These are phyloP conservation scores for Neogale vison DNA, from an alignment of 2,113 vertebrate species.

Conservation along the genomic window DNA sequence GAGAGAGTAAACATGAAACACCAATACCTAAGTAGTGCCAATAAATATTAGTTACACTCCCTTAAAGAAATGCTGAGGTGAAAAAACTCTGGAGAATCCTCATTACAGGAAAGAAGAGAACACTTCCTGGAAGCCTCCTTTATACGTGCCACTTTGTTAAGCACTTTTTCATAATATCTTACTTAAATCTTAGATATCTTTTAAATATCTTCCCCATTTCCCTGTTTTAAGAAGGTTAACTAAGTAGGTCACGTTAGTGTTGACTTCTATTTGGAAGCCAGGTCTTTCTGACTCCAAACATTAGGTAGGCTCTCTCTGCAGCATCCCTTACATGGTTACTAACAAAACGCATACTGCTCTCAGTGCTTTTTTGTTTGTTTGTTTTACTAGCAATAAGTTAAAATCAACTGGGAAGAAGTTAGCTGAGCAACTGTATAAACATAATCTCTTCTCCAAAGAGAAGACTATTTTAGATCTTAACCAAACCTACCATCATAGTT, in stretches of 20 bases:
- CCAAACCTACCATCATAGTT: constrained; percentile 24
- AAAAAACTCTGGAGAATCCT: constrained; percentile 16
- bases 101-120: not conserved
- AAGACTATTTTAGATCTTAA: constrained; percentile 45
- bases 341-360: constrained; percentile 25
- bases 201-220: not conserved
- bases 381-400: not conserved
- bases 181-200: not conserved
- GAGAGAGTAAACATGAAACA: not conserved
- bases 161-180: not conserved
- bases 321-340: not conserved
- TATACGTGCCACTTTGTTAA: not conserved
- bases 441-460: constrained; percentile 44
- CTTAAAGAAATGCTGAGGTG: not conserved
- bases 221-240: constrained; percentile 13
- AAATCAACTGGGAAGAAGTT: not conserved
- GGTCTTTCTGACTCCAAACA: not conserved
- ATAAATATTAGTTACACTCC: not conserved
- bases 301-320: not conserved
- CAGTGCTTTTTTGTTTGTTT: not conserved
- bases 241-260: not conserved
- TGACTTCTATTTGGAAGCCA: not conserved
- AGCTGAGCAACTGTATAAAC: constrained; percentile 19
- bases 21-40: not conserved
- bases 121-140: not conserved